Evolutionary conservation across 2,113 vertebrate species (phyloP).

Genomic region (Chamaetylas fuelleborni): DNA sequence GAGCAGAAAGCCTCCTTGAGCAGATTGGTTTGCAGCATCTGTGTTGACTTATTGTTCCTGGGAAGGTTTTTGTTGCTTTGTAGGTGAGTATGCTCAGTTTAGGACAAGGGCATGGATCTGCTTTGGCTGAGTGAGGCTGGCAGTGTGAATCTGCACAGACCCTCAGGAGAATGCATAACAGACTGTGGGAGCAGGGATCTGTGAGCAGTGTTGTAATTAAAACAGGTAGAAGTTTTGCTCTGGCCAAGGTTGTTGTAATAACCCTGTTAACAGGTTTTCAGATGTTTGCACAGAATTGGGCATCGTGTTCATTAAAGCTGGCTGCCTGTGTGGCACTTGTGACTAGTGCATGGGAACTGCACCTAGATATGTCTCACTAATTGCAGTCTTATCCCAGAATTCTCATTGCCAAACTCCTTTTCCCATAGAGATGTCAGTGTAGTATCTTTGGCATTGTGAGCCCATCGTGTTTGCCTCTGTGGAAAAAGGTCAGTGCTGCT

Average conservation of each 20-base stretch:
- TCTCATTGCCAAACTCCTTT: not conserved
- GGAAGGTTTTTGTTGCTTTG: not conserved
- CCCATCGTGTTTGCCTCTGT: accelerated
- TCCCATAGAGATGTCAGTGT: not conserved
- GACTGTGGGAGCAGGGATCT: not conserved
- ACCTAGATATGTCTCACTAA: not conserved
- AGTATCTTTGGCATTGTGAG: not conserved
- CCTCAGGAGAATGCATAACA: accelerated
- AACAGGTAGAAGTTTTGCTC: not conserved
- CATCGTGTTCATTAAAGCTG: not conserved
- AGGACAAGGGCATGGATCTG: not conserved
- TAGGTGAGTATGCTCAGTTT: not conserved
- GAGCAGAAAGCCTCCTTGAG: not conserved
- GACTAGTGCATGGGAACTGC: not conserved
- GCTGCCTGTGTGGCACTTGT: not conserved
- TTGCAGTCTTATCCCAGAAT: not conserved
- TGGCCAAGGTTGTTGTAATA: not conserved
- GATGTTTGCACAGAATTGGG: not conserved
- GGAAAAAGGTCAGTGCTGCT: not conserved
- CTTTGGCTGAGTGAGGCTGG: not conserved
- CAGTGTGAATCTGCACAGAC: not conserved
- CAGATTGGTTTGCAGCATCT: not conserved
- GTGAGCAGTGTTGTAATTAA: not conserved
- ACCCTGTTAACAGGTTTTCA: not conserved
- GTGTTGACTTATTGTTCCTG: not conserved